These are phyloP conservation scores for Pristiophorus japonicus DNA, from an alignment of 2,113 vertebrate species.

Conservation along the genomic window DNA sequence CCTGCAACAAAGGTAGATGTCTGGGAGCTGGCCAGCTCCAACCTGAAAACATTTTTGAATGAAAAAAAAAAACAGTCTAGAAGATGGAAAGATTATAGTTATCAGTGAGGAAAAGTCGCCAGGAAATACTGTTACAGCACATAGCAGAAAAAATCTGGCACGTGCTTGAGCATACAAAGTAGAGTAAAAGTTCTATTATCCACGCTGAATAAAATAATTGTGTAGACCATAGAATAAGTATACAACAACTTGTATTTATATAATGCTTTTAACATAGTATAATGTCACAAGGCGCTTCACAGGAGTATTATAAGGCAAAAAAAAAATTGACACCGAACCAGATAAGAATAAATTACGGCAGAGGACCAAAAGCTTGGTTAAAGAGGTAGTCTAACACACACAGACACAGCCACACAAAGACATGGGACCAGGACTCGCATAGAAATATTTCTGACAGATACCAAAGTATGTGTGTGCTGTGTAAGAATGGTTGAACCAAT, in stretches of 20 bases:
- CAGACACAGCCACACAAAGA: neutral
- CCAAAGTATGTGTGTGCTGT: neutral
- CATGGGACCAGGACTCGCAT: neutral
- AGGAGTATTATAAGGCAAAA: no score
- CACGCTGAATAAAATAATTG: no score
- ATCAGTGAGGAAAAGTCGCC: neutral
- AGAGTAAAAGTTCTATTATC: neutral
- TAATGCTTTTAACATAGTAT: no score
- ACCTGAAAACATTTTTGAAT: neutral
- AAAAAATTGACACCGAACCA: no score
- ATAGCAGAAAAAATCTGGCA: neutral
- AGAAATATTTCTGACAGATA: neutral
- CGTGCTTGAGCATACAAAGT: neutral
- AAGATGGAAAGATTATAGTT: neutral
- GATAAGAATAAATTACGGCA: no score
- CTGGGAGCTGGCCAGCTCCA: neutral
- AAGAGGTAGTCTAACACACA: neutral
- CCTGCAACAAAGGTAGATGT: neutral
- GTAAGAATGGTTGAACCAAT: neutral
- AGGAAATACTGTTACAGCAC: neutral
- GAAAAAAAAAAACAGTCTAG: neutral
- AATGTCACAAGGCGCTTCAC: no score
- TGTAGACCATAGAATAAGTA: neutral
- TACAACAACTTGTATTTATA: no score
- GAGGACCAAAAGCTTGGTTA: no score